These are phyloP conservation scores for Cyphomyrus plagiostoma DNA, from an alignment of 2,113 vertebrate genomes.

Conservation along the genomic window DNA sequence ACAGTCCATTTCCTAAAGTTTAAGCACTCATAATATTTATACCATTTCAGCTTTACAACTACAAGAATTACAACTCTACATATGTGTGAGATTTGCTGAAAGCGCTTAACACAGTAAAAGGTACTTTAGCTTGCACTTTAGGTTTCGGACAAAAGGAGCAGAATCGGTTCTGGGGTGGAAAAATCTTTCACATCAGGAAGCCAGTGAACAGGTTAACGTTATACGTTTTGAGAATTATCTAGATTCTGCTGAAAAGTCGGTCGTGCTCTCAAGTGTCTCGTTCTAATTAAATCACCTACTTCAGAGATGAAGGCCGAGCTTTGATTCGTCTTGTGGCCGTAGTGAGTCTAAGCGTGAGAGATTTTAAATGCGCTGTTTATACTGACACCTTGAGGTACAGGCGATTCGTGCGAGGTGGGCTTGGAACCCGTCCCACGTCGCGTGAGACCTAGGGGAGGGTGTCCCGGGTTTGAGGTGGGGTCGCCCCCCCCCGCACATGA, in stretches of 20 bases:
- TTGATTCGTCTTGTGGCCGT: neutral
- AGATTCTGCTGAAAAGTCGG: neutral
- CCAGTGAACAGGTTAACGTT: neutral
- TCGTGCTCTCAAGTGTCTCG: neutral
- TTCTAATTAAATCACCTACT: neutral
- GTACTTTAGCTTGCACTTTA: neutral
- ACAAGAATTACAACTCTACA: neutral
- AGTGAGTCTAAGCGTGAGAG: neutral
- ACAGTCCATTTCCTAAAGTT: neutral
- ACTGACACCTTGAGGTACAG: neutral
- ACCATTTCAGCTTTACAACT: neutral
- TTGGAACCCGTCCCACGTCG: neutral
- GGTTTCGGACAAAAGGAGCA: neutral
- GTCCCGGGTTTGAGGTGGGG: neutral
- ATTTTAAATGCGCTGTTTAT: neutral
- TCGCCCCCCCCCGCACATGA: neutral
- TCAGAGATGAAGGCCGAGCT: neutral
- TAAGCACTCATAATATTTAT: neutral
- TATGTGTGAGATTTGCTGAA: neutral
- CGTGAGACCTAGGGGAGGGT: neutral
- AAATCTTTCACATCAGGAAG: neutral
- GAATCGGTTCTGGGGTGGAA: neutral
- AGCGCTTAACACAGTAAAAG: neutral
- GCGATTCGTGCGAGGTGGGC: neutral
- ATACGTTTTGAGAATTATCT: neutral